Conservation (phyloP, 64 coral and sea anemone genomes). For the Porites australiensis region DNA sequence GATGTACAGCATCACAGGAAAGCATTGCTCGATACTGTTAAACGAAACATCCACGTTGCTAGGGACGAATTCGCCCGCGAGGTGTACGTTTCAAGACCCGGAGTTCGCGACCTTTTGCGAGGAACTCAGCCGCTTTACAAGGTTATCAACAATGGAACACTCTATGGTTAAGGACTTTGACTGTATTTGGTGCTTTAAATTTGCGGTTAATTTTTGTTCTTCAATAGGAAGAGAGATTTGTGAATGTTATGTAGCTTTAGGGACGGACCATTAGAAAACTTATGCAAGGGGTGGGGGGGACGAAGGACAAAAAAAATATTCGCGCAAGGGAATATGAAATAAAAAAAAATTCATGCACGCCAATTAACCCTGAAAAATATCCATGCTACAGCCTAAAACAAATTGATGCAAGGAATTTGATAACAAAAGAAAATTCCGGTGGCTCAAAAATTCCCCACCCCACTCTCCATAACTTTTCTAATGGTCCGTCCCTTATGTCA, state of each 20-base stretch:
- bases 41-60: conserved; percentile 85
- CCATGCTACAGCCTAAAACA: too few species aligned
- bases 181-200: neutral
- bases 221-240: neutral
- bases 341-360: too few species aligned
- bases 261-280: too few species aligned
- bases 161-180: conserved; percentile 49
- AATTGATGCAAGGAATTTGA: too few species aligned
- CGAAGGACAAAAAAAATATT: too few species aligned
- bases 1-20: conserved; percentile 82
- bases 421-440: too few species aligned
- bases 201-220: neutral
- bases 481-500: too few species aligned
- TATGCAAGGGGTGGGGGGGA: too few species aligned
- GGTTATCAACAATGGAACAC: conserved; percentile 94
- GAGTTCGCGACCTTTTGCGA: conserved; percentile 77
- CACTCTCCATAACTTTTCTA: too few species aligned
- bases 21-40: conserved; percentile 68
- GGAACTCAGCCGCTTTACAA: conserved; percentile 90
- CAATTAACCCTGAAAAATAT: too few species aligned
- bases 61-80: conserved; percentile 91
- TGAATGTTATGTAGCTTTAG: neutral
- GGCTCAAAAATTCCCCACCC: too few species aligned
- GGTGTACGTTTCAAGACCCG: conserved; percentile 72
- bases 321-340: too few species aligned